Conservation (phyloP, 2,797 vertebrate genomes). For the Podarcis siculus region DNA sequence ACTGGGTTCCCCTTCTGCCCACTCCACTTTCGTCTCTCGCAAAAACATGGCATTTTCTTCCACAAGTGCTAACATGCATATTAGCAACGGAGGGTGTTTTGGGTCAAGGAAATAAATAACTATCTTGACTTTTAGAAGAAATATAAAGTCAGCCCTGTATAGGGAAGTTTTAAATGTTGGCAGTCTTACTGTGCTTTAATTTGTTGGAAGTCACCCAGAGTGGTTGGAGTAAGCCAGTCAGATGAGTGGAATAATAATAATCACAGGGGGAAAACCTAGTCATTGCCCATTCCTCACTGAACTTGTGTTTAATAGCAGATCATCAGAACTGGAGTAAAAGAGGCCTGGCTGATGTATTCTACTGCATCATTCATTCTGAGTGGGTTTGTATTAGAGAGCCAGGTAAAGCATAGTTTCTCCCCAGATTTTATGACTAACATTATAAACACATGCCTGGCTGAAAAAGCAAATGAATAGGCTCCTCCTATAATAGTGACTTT, state of each 20-base stretch:
- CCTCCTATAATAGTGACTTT: not conserved
- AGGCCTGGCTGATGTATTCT: not conserved
- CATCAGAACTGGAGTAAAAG: not conserved
- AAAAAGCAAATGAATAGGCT: not conserved
- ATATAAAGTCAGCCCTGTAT: no score
- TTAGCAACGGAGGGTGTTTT: not conserved
- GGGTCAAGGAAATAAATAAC: no score
- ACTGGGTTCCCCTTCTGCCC: not conserved
- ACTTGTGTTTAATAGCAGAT: not conserved
- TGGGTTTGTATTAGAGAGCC: not conserved
- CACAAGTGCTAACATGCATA: not conserved
- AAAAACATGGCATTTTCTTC: slow-evolving; percentile 2
- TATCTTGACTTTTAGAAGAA: no score
- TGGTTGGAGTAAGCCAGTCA: no score
- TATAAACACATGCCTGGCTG: not conserved
- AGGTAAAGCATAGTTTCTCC: not conserved
- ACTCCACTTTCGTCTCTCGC: not conserved
- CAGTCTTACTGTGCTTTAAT: no score
- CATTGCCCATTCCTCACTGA: not conserved
- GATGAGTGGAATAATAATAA: no score
- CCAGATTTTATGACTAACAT: not conserved
- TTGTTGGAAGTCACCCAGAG: no score
- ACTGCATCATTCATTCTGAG: not conserved
- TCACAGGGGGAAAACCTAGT: not conserved
- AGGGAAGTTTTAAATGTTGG: no score